These are phyloP conservation scores for Lagenorhynchus albirostris DNA, from an alignment of 2,113 vertebrate genomes.

Conservation along the genomic window DNA sequence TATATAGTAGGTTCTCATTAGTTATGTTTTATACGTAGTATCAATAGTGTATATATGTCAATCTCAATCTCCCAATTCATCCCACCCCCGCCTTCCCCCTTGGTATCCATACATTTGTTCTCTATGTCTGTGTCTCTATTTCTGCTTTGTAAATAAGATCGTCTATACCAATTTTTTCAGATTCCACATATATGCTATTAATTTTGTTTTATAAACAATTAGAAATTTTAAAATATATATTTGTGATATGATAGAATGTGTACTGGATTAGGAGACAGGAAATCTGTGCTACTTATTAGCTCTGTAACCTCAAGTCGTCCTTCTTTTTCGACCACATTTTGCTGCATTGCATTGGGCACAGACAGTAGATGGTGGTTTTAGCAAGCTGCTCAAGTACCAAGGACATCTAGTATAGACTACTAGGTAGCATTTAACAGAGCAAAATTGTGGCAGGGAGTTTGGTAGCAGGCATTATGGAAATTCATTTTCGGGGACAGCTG, in stretches of 20 bases:
- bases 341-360: neutral
- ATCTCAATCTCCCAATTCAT: too few species aligned
- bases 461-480: neutral
- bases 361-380: neutral
- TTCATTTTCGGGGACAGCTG: neutral
- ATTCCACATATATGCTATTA: neutral
- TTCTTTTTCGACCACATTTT: neutral
- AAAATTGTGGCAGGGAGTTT: neutral
- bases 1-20: too few species aligned
- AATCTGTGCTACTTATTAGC: neutral
- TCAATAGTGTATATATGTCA: too few species aligned
- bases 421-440: neutral
- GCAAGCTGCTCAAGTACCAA: neutral
- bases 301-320: neutral
- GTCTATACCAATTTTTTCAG: too few species aligned
- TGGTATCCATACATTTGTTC: too few species aligned
- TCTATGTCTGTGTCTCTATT: too few species aligned
- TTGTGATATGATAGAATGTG: neutral
- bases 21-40: too few species aligned
- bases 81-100: too few species aligned
- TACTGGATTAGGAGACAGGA: neutral
- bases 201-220: neutral
- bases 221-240: neutral
- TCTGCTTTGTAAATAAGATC: too few species aligned
- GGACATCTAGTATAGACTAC: neutral